Evolutionary conservation across 2,888 invertebrate genomes (phyloP).

Genomic region (Watsonalla cultraria): DNA sequence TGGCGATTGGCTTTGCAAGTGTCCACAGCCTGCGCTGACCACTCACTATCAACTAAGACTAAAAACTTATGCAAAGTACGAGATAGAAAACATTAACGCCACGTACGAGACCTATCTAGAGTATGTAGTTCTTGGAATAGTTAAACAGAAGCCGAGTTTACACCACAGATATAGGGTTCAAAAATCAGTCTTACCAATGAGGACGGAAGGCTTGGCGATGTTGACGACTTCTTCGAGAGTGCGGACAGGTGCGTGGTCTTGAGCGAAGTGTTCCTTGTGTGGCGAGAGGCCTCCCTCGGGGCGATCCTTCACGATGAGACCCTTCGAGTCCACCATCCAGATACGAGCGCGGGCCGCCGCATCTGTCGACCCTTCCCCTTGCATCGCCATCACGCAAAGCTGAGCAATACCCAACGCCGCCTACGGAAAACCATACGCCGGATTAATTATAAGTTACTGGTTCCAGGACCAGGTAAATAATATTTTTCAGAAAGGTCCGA

Average conservation of each 20-base stretch:
- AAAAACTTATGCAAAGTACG: too few relatives aligned
- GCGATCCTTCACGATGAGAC: constrained; percentile 92
- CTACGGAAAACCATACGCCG: constrained; percentile 48
- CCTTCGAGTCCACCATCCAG: constrained; percentile 98
- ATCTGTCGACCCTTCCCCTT: constrained; percentile 86
- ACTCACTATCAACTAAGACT: too few relatives aligned
- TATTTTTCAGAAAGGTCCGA: too few relatives aligned
- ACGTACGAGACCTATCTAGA: too few relatives aligned
- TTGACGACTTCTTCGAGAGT: constrained; percentile 90
- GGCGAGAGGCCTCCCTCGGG: constrained; percentile 88
- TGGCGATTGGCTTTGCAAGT: too few relatives aligned
- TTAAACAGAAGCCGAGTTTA: too few relatives aligned
- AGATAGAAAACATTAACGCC: too few relatives aligned
- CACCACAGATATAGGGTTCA: too few relatives aligned
- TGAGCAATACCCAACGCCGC: constrained; percentile 96
- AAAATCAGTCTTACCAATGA: constrained; percentile 84
- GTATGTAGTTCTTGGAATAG: too few relatives aligned
- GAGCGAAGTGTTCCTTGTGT: constrained; percentile 91
- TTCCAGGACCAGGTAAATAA: too few relatives aligned
- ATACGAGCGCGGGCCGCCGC: constrained; percentile 89
- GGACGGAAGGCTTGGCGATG: constrained; percentile 89
- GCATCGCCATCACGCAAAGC: constrained; percentile 95
- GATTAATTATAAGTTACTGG: too few relatives aligned
- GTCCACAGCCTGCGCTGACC: too few relatives aligned
- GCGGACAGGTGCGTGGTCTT: constrained; percentile 85